phyloP scores from a whole-genome alignment of 2,113 vertebrate genomes.

The Boleophthalmus pectinirostris region DNA sequence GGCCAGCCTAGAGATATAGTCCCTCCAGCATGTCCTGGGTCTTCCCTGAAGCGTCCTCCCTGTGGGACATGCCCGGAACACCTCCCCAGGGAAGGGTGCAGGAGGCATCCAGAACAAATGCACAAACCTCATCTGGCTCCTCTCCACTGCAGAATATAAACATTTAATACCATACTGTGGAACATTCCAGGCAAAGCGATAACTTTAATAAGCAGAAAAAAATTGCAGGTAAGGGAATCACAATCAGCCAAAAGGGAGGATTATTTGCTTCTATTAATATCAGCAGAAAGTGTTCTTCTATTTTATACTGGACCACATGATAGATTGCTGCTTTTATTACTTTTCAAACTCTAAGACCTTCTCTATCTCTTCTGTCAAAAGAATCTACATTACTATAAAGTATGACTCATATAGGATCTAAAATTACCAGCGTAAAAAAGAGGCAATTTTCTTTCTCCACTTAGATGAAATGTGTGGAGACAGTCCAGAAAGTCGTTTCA shows the following conservation, averaged over 20 bases:
- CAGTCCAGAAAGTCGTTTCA: constrained; percentile 17
- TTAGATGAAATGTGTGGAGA: constrained; percentile 23
- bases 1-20: too few relatives aligned
- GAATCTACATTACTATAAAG: neutral
- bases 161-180: neutral
- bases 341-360: neutral
- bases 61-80: too few relatives aligned
- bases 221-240: neutral
- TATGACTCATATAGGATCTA: neutral
- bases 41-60: too few relatives aligned
- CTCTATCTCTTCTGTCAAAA: neutral
- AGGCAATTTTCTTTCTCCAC: constrained; percentile 26
- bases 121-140: too few relatives aligned
- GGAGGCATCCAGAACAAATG: too few relatives aligned
- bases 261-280: neutral
- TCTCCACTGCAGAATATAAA: too few relatives aligned
- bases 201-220: too few relatives aligned
- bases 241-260: neutral
- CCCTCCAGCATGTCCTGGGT: too few relatives aligned
- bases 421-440: constrained; percentile 9
- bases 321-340: neutral
- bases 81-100: too few relatives aligned
- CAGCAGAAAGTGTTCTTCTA: neutral
- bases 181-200: neutral
- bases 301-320: neutral